phyloP scores from a whole-genome alignment of 2,797 vertebrate genomes.

The Threskiornis aethiopicus region DNA sequence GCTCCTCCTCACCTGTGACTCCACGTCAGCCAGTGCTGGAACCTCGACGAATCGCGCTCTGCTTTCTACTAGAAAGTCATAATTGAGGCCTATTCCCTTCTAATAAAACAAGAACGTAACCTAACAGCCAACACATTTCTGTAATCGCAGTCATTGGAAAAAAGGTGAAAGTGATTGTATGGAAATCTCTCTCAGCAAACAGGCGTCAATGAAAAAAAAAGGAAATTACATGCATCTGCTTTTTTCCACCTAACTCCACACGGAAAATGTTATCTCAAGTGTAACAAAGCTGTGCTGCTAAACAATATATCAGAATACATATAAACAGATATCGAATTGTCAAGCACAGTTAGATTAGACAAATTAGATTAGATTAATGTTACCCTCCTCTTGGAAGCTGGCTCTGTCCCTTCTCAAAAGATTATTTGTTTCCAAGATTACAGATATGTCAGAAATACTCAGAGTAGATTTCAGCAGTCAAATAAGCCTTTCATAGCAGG shows the following conservation, averaged over 20 bases:
- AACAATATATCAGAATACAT: background rate
- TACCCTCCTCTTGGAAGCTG: background rate
- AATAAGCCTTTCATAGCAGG: background rate
- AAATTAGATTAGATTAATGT: background rate
- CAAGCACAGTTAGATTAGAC: background rate
- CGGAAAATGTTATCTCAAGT: background rate
- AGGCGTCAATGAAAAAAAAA: background rate
- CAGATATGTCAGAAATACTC: background rate
- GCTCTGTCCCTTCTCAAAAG: background rate
- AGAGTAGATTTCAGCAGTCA: background rate
- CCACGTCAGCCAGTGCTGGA: background rate
- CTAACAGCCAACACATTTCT: background rate
- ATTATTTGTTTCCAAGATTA: background rate
- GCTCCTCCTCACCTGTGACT: background rate
- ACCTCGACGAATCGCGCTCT: background rate
- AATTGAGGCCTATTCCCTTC: background rate
- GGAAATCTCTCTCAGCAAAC: background rate
- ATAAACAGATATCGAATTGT: background rate
- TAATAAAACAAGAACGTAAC: background rate
- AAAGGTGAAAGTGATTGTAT: background rate
- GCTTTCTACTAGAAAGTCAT: background rate
- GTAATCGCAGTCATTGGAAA: background rate
- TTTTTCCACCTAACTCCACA: background rate
- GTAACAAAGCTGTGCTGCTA: background rate
- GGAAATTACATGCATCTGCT: background rate